Evolutionary conservation across 2,797 vertebrate species (phyloP), one percentile per base, ranked within the genome.

Genomic region (Dallia pectoralis): DNA sequence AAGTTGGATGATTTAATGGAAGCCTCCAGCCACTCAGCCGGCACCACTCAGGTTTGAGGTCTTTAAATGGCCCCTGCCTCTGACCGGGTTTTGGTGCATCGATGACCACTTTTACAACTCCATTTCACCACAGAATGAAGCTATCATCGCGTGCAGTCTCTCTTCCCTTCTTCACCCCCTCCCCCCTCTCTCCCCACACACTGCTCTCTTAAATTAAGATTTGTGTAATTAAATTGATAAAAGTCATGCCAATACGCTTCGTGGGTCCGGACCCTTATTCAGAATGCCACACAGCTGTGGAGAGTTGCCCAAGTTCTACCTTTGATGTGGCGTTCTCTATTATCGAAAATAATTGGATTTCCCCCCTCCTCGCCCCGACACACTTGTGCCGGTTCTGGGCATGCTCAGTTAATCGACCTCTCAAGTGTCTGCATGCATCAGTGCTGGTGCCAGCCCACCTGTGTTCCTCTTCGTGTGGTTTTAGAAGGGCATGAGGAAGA

Each of bases 181-280:
- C 40, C 70, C 59, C 63, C 63, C 71, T 49, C 70, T 61, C 69
- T 67, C 47, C 48, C 33, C 48, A 12, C 63, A 49, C 64, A 67
- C 69, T 59, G 51, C 84, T 79, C 59, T 81, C 75, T 84, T 82
- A 89, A 93, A 92, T 93, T 87, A 91, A 91, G 90, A 91, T 91
- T 93, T 89, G 77, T 82, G 88, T 92, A 92, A 93, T 94, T 93
- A 92, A 93, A 93, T 89, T 89, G 89, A 93, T 93, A 91, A 92
- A 92, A 91, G 90, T 91, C 86, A 85, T 83, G 88, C 84, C 87
- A 89, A 81, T 86, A 84, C 79, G 86, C 86, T 89, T 91, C 82
- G 83, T 92, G 88, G 86, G 89, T 89, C 91, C 91, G 87, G 83
- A 85, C 86, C 86, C 88, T 88, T 86, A 92, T 92, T 91, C 89